These are phyloP conservation scores for Sarcophaga variegata DNA, from an alignment of 2,888 invertebrate genomes.

Conservation along the genomic window DNA sequence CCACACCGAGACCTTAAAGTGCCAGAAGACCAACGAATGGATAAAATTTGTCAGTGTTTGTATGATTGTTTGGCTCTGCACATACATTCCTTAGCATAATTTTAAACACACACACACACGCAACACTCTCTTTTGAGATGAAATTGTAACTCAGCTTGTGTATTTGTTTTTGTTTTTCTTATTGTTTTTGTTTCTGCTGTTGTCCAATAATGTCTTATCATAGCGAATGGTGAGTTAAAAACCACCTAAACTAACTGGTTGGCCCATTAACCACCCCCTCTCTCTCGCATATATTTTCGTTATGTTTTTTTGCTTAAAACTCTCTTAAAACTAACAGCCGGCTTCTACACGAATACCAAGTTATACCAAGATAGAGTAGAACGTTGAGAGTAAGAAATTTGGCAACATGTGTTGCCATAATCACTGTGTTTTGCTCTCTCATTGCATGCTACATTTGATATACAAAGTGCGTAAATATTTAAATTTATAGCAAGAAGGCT, in stretches of 20 bases:
- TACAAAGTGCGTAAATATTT: constrained; percentile 59
- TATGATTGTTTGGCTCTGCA: not conserved
- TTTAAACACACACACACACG: not conserved
- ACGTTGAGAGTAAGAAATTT: constrained; percentile 56
- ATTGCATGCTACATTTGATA: not conserved
- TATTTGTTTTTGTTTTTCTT: no score
- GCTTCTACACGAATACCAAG: constrained; percentile 35
- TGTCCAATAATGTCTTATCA: constrained; percentile 55
- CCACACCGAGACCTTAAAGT: constrained; percentile 42
- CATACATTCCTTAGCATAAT: constrained; percentile 64
- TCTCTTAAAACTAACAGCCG: constrained; percentile 49
- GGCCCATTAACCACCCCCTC: constrained; percentile 62
- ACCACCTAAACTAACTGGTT: constrained; percentile 65
- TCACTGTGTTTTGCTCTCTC: constrained; percentile 50
- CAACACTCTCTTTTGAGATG: not conserved
- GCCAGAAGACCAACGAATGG: constrained; percentile 20
- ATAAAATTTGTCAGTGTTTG: no score
- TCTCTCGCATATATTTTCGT: not conserved
- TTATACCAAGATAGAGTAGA: not conserved
- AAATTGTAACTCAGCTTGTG: no score
- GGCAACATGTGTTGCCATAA: constrained; percentile 66
- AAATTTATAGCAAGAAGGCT: constrained; percentile 45
- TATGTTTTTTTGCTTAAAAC: not conserved
- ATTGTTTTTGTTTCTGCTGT: not conserved
- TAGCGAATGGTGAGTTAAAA: constrained; percentile 55